Evolutionary conservation across 2,888 invertebrate species (phyloP), one percentile per base, ranked within the genome.

Genomic region (Lydus trimaculatus): DNA sequence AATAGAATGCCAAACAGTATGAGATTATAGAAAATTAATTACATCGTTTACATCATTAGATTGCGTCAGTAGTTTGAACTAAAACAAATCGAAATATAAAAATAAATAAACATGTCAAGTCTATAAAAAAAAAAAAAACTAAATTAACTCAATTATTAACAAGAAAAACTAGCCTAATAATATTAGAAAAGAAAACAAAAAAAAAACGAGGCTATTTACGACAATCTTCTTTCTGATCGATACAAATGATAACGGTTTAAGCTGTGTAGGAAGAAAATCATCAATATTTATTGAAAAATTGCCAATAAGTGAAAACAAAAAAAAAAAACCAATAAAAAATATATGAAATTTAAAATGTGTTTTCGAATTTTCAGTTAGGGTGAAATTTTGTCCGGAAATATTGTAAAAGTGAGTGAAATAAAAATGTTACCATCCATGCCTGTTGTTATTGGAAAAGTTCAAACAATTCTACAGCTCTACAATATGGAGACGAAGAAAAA

Each of bases 401-500:
- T 56, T 56, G 25, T 11, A 11, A 33, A 11, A 33, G 33, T 11
- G 33, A 13, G 4, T 3, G 13, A 52, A 15, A 28, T 4, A 56
- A 28, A 56, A 28, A 56, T 15, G 5, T 13, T 23, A 15, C 17
- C 11, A 33, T 1, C 48, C 48, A 15, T 56, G 25, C 28, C 28
- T 56, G n/a, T 48, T 48, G 25, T 56, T 56, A 56, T 56, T 56
- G 25, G 56, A 56, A 56, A 56, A 56, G 28, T 56, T 56, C 11
- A 25, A 52, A 48, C 48, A 52, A 56, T 56, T 56, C 25, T 56
- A 6, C 2, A 28, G 28, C 5, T n/a, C n/a, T 56, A 56, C 56
- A 56, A 56, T 56, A 56, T 25, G 25, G 56, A 15, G 17, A 56
- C 15, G 25, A 28, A 15, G 17, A 15, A 15, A 25, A 13, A 25